phyloP scores from a whole-genome alignment of 2,888 invertebrate species.

The Eudemis profundana region DNA sequence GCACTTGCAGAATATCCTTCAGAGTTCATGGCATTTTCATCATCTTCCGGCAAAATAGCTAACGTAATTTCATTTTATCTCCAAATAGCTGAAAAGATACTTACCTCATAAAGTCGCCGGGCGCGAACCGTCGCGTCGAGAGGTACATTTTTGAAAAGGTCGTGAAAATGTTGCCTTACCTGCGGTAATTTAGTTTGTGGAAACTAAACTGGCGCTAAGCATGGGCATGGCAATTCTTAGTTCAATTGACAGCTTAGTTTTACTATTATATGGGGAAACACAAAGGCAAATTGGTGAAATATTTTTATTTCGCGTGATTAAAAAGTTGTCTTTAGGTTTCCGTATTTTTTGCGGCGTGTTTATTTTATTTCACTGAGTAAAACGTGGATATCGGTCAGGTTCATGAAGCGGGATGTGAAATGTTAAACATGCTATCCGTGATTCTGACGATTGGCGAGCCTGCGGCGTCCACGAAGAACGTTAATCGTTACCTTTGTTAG shows the following conservation, averaged over 20 bases:
- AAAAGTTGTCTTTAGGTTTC: too few relatives aligned
- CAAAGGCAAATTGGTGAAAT: too few relatives aligned
- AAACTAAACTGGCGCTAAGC: conserved; percentile 16
- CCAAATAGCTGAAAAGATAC: conserved; percentile 27
- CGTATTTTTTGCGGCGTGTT: too few relatives aligned
- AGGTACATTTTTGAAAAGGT: conserved; percentile 28
- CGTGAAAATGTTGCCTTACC: conserved; percentile 18
- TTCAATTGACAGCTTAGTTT: conserved; percentile 21
- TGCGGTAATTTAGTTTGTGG: conserved; percentile 27
- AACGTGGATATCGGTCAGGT: too few relatives aligned
- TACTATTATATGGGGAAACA: conserved; percentile 4
- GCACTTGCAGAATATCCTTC: conserved; percentile 6
- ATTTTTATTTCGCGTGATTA: too few relatives aligned
- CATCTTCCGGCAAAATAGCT: conserved; percentile 20
- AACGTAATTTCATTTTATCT: conserved; percentile 28
- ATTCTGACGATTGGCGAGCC: too few relatives aligned
- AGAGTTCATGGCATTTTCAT: conserved; percentile 22
- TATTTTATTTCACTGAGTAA: too few relatives aligned
- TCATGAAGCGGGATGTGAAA: too few relatives aligned
- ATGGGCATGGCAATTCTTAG: conserved; percentile 7
- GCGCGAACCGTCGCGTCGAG: conserved; percentile 14
- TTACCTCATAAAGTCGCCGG: conserved; percentile 16
- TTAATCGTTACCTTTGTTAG: too few relatives aligned
- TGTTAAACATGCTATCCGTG: too few relatives aligned
- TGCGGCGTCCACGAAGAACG: too few relatives aligned